Evolutionary conservation across 2,797 vertebrate genomes (phyloP).

Genomic region (Sparus aurata): DNA sequence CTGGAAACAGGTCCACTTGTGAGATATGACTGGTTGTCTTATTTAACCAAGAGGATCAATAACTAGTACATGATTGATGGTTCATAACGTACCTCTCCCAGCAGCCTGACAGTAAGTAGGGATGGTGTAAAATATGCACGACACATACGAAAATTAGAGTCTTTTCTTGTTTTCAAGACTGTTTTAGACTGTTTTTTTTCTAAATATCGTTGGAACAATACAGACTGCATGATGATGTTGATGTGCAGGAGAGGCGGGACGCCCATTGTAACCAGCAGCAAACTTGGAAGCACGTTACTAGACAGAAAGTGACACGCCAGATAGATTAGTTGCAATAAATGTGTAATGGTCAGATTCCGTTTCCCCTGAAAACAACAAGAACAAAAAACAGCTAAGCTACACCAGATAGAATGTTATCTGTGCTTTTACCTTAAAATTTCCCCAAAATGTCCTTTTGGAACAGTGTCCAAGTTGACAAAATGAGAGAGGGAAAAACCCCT

Average conservation of each 20-base stretch:
- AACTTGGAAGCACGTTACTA: slow-evolving; percentile 12
- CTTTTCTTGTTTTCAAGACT: not conserved
- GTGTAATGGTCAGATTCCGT: not conserved
- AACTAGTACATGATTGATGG: too few relatives aligned
- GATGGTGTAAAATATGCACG: too few relatives aligned
- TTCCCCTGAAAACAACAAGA: not conserved
- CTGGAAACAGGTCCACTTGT: not conserved
- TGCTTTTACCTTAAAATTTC: not conserved
- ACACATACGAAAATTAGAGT: not conserved
- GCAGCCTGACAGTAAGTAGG: too few relatives aligned
- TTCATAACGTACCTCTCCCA: too few relatives aligned
- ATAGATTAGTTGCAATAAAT: not conserved
- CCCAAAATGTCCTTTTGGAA: not conserved
- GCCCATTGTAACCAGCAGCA: slow-evolving; percentile 38
- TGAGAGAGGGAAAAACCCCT: not conserved
- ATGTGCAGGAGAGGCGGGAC: slow-evolving; percentile 4
- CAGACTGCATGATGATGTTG: not conserved
- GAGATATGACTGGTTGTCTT: not conserved
- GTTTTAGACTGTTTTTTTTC: not conserved
- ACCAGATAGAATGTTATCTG: not conserved
- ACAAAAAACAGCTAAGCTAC: not conserved
- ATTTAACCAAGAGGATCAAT: too few relatives aligned
- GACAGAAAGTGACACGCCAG: slow-evolving; percentile 16
- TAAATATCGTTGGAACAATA: not conserved
- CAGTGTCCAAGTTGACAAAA: not conserved